Percentiles rank a stretch among this genome's conserved stretches.
Conservation (phyloP, 2,888 invertebrate genomes). For the Alentia gelatinosa region DNA sequence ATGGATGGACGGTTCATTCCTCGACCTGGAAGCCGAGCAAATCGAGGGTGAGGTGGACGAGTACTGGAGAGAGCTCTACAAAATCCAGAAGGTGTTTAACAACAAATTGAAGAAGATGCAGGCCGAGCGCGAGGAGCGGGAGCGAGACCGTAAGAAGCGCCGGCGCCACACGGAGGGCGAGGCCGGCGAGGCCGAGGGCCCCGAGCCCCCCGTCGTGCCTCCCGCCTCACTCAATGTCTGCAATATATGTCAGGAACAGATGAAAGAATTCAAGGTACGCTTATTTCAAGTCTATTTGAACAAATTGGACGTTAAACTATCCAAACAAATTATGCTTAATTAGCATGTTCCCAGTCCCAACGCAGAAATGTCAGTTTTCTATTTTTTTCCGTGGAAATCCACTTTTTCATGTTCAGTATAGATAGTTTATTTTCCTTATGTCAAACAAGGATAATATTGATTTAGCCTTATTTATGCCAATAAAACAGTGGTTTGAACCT, state of each 20-base stretch:
- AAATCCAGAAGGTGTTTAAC: constrained; percentile 86
- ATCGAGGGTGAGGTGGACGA: constrained; percentile 91
- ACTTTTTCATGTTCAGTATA: too few relatives aligned
- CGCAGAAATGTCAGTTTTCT: too few relatives aligned
- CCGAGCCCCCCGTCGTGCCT: constrained; percentile 81
- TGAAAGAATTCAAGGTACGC: constrained; percentile 84
- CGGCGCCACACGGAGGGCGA: constrained; percentile 86
- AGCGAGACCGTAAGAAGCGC: constrained; percentile 81
- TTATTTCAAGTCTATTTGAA: background rate
- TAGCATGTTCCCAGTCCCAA: too few relatives aligned
- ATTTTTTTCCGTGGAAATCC: too few relatives aligned
- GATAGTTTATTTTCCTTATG: too few relatives aligned
- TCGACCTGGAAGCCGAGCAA: constrained; percentile 88
- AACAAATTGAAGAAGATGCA: constrained; percentile 78
- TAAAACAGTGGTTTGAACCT: too few relatives aligned
- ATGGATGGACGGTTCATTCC: constrained; percentile 96
- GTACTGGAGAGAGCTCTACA: constrained; percentile 87
- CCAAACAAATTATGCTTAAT: too few relatives aligned
- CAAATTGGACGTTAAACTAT: too few relatives aligned
- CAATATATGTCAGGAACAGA: constrained; percentile 78
- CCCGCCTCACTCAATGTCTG: constrained; percentile 83
- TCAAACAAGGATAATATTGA: too few relatives aligned
- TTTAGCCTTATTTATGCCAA: too few relatives aligned
- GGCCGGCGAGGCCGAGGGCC: constrained; percentile 81
- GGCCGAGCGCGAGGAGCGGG: constrained; percentile 77